Evolutionary conservation across 2,797 vertebrate species (phyloP).

Genomic region (Oryzias dopingdopingensis): DNA sequence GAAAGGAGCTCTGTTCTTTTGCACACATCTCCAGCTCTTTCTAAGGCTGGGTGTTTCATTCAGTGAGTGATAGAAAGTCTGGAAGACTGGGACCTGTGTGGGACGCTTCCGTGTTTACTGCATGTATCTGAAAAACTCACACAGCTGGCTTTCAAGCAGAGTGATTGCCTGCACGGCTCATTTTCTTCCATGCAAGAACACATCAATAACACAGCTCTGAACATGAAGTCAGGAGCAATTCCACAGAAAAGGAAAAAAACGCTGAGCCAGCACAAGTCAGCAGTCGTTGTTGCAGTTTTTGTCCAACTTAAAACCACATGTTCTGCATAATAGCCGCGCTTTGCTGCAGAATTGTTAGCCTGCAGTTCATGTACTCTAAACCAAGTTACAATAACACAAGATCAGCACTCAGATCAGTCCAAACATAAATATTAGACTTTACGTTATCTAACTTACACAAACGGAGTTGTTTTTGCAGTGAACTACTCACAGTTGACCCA

Average conservation of each 20-base stretch:
- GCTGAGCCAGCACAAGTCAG: constrained; percentile 29
- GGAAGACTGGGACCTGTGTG: constrained; percentile 17
- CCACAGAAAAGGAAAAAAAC: constrained; percentile 16
- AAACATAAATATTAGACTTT: constrained; percentile 11
- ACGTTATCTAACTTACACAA: constrained; percentile 36
- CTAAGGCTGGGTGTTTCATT: constrained; percentile 10
- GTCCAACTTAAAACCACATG: constrained; percentile 10
- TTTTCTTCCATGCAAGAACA: constrained; percentile 46
- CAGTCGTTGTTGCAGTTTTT: constrained; percentile 16
- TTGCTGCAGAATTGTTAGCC: not conserved
- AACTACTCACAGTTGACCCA: constrained; percentile 13
- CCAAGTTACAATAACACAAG: constrained; percentile 20
- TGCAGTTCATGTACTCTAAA: constrained; percentile 7
- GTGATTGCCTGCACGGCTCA: constrained; percentile 30
- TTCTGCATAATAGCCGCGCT: constrained; percentile 17
- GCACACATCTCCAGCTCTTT: constrained; percentile 8
- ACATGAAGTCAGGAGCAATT: constrained; percentile 36
- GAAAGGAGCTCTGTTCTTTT: not conserved
- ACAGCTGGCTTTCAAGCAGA: constrained; percentile 16
- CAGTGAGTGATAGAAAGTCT: constrained; percentile 19
- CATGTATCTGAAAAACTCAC: too few relatives aligned
- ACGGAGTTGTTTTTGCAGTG: constrained; percentile 31
- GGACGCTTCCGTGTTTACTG: constrained; percentile 32
- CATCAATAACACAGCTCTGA: constrained; percentile 29
- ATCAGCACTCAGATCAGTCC: constrained; percentile 27